A percentile compares a stretch with the other conserved stretches of the same genome.
These are phyloP conservation scores for Dinocampus coccinellae DNA, from an alignment of 2,888 invertebrate species.

Conservation along the genomic window DNA sequence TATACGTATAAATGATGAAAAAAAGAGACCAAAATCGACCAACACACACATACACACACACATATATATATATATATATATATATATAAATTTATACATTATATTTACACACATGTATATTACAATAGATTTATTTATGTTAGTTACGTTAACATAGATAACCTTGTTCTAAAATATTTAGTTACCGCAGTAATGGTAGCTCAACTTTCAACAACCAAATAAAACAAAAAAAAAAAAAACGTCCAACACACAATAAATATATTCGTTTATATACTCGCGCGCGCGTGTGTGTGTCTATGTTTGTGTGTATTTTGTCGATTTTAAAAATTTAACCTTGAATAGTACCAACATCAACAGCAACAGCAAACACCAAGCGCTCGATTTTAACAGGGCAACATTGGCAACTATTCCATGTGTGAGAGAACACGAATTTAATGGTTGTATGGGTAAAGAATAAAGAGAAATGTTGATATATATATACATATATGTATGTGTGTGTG, in stretches of 20 bases:
- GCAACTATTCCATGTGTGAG: slow-evolving; percentile 8
- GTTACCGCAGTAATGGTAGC: not conserved
- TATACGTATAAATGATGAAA: not conserved
- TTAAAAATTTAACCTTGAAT: slow-evolving; percentile 19
- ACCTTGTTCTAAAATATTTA: not conserved
- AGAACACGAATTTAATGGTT: slow-evolving; percentile 5
- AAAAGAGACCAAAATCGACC: too few species aligned
- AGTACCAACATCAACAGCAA: not conserved
- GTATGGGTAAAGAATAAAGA: not conserved
- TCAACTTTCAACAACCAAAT: slow-evolving; percentile 4
- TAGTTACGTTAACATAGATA: slow-evolving; percentile 9
- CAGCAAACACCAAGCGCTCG: slow-evolving; percentile 15
- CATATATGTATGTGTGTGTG: not conserved
- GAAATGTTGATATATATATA: not conserved
- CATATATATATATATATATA: too few species aligned
- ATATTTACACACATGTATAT: too few species aligned
- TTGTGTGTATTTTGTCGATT: slow-evolving; percentile 27
- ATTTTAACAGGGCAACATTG: slow-evolving; percentile 1
- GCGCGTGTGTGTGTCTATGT: too few species aligned
- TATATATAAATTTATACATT: too few species aligned
- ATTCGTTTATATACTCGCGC: too few species aligned
- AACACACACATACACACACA: too few species aligned
- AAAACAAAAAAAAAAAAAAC: too few species aligned
- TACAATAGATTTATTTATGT: slow-evolving; percentile 9
- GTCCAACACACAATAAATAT: not conserved